Evolutionary conservation across 2,113 vertebrate genomes (phyloP).

Genomic region (Pachyramphus minor): DNA sequence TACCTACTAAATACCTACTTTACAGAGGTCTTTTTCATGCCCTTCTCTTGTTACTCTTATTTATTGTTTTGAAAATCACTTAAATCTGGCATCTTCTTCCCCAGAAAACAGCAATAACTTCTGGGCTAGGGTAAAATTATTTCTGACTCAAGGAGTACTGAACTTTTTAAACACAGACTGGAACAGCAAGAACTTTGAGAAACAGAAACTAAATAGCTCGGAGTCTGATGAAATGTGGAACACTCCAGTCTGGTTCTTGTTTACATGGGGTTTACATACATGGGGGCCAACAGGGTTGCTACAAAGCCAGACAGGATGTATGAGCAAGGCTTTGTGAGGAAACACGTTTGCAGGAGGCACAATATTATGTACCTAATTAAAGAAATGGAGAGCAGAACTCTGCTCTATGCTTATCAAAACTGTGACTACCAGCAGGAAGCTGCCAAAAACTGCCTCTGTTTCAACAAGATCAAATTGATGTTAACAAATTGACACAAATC

Average conservation of each 20-base stretch:
- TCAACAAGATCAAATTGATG: neutral
- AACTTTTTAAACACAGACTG: neutral
- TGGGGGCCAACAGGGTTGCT: neutral
- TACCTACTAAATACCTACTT: neutral
- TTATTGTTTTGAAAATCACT: neutral
- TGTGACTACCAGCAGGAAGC: neutral
- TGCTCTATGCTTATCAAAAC: neutral
- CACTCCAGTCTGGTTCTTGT: neutral
- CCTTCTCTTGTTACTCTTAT: neutral
- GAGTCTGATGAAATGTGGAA: neutral
- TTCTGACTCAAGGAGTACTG: neutral
- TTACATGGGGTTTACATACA: too few relatives aligned
- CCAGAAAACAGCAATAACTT: neutral
- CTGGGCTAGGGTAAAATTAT: neutral
- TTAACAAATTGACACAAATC: neutral
- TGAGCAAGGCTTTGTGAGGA: neutral
- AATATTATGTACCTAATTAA: neutral
- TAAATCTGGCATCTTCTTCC: neutral
- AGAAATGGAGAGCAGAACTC: neutral
- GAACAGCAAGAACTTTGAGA: neutral
- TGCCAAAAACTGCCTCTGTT: neutral
- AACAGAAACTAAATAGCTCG: neutral
- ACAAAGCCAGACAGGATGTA: neutral
- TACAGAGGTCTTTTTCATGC: neutral
- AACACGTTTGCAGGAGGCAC: neutral